Percentiles rank a stretch among this genome's conserved stretches.
Evolutionary conservation across 2,888 invertebrate genomes (phyloP).

Genomic region (Drosophila neotestacea): DNA sequence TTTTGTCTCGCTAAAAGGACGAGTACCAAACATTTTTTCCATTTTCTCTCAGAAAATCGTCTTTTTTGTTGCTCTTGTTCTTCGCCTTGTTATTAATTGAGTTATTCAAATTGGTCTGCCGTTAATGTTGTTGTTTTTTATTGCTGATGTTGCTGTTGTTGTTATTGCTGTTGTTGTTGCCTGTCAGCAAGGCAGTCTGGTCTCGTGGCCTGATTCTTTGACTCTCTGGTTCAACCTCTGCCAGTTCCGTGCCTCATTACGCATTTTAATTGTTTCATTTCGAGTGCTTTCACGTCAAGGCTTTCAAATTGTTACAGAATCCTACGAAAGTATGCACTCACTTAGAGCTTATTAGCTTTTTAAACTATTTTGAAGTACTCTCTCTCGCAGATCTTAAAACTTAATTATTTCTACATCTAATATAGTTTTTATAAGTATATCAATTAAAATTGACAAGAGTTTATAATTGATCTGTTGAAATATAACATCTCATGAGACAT

Average conservation of each 20-base stretch:
- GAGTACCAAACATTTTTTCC: background rate
- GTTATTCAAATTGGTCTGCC: conserved; percentile 54
- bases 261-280: conserved; percentile 65
- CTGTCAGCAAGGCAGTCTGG: conserved; percentile 7
- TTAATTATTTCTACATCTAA: too few species aligned
- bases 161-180: conserved; percentile 25
- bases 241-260: conserved; percentile 34
- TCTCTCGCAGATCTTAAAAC: too few species aligned
- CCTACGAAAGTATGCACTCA: background rate
- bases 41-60: conserved; percentile 12
- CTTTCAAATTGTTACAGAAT: conserved; percentile 8
- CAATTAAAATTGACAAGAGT: too few species aligned
- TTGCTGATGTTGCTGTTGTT: conserved; percentile 27
- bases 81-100: conserved; percentile 54
- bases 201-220: conserved; percentile 3
- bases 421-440: too few species aligned
- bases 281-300: conserved; percentile 28
- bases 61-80: conserved; percentile 22
- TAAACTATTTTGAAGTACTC: background rate
- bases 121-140: conserved; percentile 16
- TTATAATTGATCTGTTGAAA: too few species aligned
- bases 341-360: background rate
- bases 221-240: conserved; percentile 16
- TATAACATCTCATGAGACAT: too few species aligned
- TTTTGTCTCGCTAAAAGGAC: conserved; percentile 10